Conservation (phyloP, 2,888 invertebrate species). For the Patella ulyssiponensis region DNA sequence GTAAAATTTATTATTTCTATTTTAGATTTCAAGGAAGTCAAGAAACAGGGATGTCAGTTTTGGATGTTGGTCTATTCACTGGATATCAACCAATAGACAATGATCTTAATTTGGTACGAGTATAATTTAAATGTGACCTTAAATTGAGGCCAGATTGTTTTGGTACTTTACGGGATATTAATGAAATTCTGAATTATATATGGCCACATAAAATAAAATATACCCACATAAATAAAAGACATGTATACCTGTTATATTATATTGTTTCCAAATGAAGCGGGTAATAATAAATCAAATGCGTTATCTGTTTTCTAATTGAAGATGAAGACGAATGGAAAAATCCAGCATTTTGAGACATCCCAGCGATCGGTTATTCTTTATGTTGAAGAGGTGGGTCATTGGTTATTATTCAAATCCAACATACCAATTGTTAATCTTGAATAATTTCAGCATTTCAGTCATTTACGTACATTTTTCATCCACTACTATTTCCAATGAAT, state of each 20-base stretch:
- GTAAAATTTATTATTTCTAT: too few species aligned
- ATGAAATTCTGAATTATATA: background rate
- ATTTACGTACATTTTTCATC: too few species aligned
- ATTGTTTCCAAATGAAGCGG: too few species aligned
- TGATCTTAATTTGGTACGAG: constrained; percentile 48
- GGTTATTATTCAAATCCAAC: background rate
- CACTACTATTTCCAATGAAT: too few species aligned
- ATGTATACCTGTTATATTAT: too few species aligned
- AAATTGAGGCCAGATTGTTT: too few species aligned
- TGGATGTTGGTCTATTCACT: constrained; percentile 55
- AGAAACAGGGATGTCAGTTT: constrained; percentile 54
- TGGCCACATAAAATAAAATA: background rate
- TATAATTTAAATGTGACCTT: too few species aligned
- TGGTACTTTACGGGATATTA: too few species aligned
- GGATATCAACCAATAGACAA: constrained; percentile 48
- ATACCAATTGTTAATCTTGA: too few species aligned
- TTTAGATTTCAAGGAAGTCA: constrained; percentile 43
- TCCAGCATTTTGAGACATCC: constrained; percentile 48
- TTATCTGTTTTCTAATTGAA: constrained; percentile 18
- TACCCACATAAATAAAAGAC: background rate
- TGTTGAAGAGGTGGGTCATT: constrained; percentile 44
- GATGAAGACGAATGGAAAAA: constrained; percentile 39
- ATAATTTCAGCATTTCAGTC: too few species aligned
- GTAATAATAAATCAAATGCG: too few species aligned
- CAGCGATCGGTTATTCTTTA: constrained; percentile 54